phyloP scores from a whole-genome alignment of 2,888 invertebrate genomes.

The Drosophila limbata region DNA sequence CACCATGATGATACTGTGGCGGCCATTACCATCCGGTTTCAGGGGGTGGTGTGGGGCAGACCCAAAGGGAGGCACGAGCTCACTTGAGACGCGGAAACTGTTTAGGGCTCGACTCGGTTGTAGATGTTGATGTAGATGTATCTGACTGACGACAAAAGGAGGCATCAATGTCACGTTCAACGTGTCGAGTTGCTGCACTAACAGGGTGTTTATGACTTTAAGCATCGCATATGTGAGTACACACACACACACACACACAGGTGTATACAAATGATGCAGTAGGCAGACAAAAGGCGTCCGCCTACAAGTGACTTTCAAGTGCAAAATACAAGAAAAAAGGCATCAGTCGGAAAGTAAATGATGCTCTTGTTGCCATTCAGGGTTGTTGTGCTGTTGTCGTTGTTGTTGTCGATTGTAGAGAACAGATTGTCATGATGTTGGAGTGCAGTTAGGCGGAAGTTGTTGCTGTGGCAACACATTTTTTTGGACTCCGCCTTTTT shows the following conservation, averaged over 20 bases:
- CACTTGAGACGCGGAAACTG: conserved; percentile 76
- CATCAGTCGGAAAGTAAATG: conserved; percentile 39
- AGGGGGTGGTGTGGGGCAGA: conserved; percentile 4
- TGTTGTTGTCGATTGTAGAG: conserved; percentile 35
- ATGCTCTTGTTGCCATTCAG: conserved; percentile 52
- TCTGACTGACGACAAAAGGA: conserved; percentile 50
- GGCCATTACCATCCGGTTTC: conserved; percentile 56
- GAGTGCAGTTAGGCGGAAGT: conserved; percentile 75
- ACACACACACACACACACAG: conserved; percentile 14
- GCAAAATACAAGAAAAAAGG: conserved; percentile 31
- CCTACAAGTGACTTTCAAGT: conserved; percentile 63
- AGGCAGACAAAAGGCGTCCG: conserved; percentile 74
- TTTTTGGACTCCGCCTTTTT: conserved; percentile 9
- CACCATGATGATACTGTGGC: conserved; percentile 36
- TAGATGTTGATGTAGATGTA: conserved; percentile 2
- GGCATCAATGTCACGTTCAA: conserved; percentile 83
- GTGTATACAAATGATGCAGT: conserved; percentile 9
- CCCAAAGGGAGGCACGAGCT: conserved; percentile 1
- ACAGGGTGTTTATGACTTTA: conserved; percentile 79
- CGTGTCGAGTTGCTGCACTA: conserved; percentile 62
- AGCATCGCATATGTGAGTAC: conserved; percentile 37
- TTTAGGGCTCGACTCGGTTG: conserved; percentile 27
- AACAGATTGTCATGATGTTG: conserved; percentile 62
- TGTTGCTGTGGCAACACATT: conserved; percentile 56
- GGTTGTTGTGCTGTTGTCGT: conserved; percentile 60